These are phyloP conservation scores for Pristionchus arcanus DNA, from an alignment of 2,888 invertebrate species.

Conservation along the genomic window DNA sequence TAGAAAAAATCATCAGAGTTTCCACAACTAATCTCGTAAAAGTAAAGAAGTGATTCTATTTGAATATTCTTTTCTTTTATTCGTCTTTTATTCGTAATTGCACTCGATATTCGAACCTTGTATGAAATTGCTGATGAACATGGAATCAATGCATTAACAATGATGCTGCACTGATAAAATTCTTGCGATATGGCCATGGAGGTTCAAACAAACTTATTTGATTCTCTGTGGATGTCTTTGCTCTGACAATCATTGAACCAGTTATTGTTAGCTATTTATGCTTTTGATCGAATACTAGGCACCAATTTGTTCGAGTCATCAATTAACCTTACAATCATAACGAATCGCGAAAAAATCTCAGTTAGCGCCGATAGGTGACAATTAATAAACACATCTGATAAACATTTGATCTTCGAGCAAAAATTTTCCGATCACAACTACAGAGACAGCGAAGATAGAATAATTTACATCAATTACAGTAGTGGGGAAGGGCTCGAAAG, in stretches of 20 bases:
- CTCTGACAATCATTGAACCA: neutral
- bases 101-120: too few species aligned
- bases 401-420: neutral
- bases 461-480: neutral
- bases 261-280: constrained; percentile 24
- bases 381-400: constrained; percentile 24
- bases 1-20: too few species aligned
- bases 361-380: neutral
- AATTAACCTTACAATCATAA: neutral
- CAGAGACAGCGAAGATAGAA: too few species aligned
- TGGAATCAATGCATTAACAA: too few species aligned
- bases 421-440: neutral
- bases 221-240: neutral
- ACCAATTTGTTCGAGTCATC: constrained; percentile 31
- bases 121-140: too few species aligned
- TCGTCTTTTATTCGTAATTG: too few species aligned
- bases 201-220: neutral
- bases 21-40: too few species aligned
- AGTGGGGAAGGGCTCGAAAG: neutral
- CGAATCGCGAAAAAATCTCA: constrained; percentile 36
- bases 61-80: too few species aligned
- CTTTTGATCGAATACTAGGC: constrained; percentile 28
- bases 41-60: too few species aligned
- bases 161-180: too few species aligned
- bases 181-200: too few species aligned